These are phyloP conservation scores for Synergus gifuensis DNA, from an alignment of 2,888 invertebrate species.

Conservation along the genomic window DNA sequence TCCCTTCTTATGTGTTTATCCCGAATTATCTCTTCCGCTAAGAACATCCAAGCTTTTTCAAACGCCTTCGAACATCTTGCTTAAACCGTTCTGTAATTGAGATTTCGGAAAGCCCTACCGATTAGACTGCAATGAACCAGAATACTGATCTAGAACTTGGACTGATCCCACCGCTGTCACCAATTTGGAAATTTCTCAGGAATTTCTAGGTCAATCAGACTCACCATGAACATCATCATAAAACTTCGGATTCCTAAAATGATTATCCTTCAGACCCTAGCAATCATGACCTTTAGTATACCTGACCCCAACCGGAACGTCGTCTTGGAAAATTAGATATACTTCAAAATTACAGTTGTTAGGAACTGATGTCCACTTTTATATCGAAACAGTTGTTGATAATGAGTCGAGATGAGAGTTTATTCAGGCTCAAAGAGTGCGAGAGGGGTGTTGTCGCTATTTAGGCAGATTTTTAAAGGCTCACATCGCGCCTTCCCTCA, in stretches of 20 bases:
- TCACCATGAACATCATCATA: not conserved
- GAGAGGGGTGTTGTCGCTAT: constrained; percentile 36
- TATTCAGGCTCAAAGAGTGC: not conserved
- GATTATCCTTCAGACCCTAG: constrained; percentile 2
- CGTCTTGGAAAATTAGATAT: constrained; percentile 14
- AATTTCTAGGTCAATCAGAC: no score
- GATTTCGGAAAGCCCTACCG: not conserved
- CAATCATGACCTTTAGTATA: not conserved
- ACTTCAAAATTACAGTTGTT: constrained; percentile 27
- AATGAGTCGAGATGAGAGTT: constrained; percentile 36
- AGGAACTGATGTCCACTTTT: constrained; percentile 23
- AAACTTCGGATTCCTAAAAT: not conserved
- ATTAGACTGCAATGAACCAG: no score
- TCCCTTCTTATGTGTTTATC: constrained; percentile 1
- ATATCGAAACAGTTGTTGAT: constrained; percentile 40
- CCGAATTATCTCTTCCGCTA: not conserved
- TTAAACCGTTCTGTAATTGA: not conserved
- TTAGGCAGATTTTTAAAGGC: constrained; percentile 44
- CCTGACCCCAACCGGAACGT: not conserved
- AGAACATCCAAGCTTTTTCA: not conserved
- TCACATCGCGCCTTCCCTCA: constrained; percentile 47
- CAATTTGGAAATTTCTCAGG: no score
- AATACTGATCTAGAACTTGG: no score
- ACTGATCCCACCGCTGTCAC: no score
- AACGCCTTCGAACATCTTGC: not conserved